Evolutionary conservation across 2,888 invertebrate genomes (phyloP), one percentile per base, ranked within the genome.

Genomic region (Hecatera dysodea): DNA sequence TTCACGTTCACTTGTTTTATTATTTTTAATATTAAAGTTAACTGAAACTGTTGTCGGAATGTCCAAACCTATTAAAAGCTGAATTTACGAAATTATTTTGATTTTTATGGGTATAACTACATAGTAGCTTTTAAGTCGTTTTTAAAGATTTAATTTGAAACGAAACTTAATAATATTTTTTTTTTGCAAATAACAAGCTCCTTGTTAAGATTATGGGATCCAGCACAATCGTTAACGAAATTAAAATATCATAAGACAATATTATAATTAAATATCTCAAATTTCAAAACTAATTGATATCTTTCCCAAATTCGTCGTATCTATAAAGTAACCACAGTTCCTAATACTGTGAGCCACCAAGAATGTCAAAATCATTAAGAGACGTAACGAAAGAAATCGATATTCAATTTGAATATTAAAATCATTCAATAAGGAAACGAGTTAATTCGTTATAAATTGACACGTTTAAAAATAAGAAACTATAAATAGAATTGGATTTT

Each of bases 321-420:
- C 15, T 60, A 36, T 65, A 67, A 63, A 61, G 39, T 67, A 64
- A 61, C 44, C 53, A 44, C 57, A 61, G 52, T 63, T 68, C 33
- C 52, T 59, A 73, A 65, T 55, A 63, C 53, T 55, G 59, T 33
- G 24, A 57, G 19, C 44, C 59, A 5, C 48, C 24, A 72, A 82
- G 57, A 84, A 84, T 84, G 68, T 72, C 79, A 84, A 82, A 82
- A 75, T 71, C 75, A 75, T 84, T 69, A 81, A 27, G 67, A 72
- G 65, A 82, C 71, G 76, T 72, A 74, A 76, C 77, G 52, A 74
- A 68, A 72, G 82, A 85, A 80, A 80, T 83, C 77, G 65, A 80
- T 82, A 84, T 82, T 82, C 59, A 69, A 79, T 75, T 82, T 83
- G 60, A 82, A 78, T 85, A 68, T 73, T 65, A 75, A 78, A 39